phyloP scores from a whole-genome alignment of 2,888 invertebrate species.

The Seira musarum region DNA sequence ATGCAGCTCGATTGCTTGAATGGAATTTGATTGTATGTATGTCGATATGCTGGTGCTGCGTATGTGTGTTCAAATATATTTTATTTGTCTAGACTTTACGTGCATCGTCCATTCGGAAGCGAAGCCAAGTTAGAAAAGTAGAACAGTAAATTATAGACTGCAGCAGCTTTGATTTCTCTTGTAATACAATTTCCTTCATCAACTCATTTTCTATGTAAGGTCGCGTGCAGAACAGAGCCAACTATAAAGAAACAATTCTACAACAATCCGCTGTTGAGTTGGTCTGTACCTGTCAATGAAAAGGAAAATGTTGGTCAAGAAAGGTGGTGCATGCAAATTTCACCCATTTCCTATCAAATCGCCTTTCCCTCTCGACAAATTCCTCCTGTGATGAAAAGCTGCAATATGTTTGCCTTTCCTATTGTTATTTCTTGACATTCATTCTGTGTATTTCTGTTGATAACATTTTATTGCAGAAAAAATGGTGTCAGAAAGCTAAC shows the following conservation, averaged over 20 bases:
- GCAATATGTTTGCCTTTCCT: background rate
- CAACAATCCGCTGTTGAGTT: no score
- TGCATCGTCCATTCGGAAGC: background rate
- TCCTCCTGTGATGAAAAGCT: background rate
- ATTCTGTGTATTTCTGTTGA: no score
- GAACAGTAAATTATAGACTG: background rate
- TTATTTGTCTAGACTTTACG: background rate
- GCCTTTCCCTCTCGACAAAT: background rate
- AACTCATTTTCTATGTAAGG: background rate
- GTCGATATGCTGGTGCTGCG: no score
- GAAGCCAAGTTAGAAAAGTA: conserved; percentile 17
- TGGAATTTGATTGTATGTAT: background rate
- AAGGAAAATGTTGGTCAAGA: background rate
- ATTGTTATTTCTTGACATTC: background rate
- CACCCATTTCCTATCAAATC: background rate
- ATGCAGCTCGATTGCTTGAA: background rate
- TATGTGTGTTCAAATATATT: no score
- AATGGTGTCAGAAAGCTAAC: background rate
- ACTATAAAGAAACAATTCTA: no score
- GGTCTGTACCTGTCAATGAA: background rate
- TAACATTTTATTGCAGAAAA: background rate
- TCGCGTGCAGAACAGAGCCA: background rate
- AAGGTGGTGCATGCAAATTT: background rate
- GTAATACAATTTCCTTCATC: background rate
- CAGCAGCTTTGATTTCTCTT: conserved; percentile 10